phyloP scores from a whole-genome alignment of 2,113 vertebrate species.

The Cepphus grylle region DNA sequence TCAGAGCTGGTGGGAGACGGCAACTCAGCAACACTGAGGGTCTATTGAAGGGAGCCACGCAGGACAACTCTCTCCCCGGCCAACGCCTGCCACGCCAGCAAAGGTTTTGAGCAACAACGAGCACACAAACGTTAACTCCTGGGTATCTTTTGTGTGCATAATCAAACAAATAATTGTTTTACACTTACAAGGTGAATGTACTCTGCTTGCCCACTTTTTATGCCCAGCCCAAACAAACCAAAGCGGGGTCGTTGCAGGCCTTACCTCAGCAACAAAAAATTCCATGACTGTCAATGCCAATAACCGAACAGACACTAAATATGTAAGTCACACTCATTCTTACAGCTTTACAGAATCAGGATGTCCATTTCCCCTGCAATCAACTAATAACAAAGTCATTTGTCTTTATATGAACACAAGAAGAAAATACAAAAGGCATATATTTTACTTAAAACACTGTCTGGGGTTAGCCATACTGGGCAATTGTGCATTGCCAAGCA shows the following conservation, averaged over 20 bases:
- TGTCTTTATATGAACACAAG: constrained; percentile 66
- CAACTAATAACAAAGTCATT: constrained; percentile 65
- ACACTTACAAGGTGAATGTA: background rate
- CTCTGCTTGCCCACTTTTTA: background rate
- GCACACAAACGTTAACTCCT: background rate
- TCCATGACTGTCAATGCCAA: background rate
- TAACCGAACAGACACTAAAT: background rate
- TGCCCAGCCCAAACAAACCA: background rate
- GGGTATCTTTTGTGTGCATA: background rate
- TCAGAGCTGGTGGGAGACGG: background rate
- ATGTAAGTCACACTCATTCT: background rate
- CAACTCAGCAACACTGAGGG: background rate
- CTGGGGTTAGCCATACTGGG: constrained; percentile 38
- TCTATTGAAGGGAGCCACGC: background rate
- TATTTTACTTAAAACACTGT: constrained; percentile 66
- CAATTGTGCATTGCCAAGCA: constrained; percentile 21
- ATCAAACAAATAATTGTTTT: background rate
- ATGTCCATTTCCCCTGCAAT: constrained; percentile 59
- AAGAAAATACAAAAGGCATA: constrained; percentile 65
- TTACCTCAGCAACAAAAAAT: background rate
- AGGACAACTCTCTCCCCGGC: background rate
- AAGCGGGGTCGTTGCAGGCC: background rate
- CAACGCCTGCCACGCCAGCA: background rate
- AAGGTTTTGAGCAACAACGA: background rate
- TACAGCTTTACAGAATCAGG: background rate